Base-by-base conservation (phyloP, 2,113 vertebrate species). In the Hemicordylus capensis region DNA sequence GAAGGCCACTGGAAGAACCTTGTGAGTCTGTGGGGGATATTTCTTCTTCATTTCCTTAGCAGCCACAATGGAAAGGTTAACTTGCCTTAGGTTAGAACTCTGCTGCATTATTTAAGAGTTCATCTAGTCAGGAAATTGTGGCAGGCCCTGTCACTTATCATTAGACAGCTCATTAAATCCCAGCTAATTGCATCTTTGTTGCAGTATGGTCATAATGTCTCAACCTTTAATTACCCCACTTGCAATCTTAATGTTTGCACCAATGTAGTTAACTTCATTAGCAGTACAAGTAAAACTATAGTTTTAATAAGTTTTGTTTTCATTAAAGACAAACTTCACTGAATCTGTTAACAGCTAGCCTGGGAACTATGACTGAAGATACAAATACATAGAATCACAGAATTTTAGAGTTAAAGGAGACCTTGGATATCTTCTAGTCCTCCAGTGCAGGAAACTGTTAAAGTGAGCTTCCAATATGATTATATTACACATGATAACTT, bases 81-180 rank as follows among this genome's bases (percentile, higher is more conserved):
- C 0, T 31, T 80, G 88, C 94, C 89, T 86, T 93, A 76, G 90
- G 88, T 72, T 83, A 93, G 51, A 80, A 81, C 0, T 2, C 84
- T 81, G 79, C 77, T 85, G 74, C 87, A 90, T 83, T 75, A 69
- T 92, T 93, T 92, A 85, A 91, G 91, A 94, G 94, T 95, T 94
- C 95, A 94, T 95, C 92, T 93, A 89, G 89, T 93, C 95, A 95
- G 95, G 96, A 96, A 96, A 95, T 94, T 92, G 91, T 94, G 90
- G 91, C 88, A 94, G 92, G 94, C 88, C 90, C 94, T 96, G 96
- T 94, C 96, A 92, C 81, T 94, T 94, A 93, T 97, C 95, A 92
- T 96, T 95, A 94, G 89, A 93, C 96, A 96, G 95, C 91, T 96
- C 95, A 95, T 97, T 97, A 97, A 97, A 92, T 92, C 85, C 88